These are phyloP conservation scores for Allochrocebus solatus DNA, from an alignment of 2,797 vertebrate genomes.

Conservation along the genomic window DNA sequence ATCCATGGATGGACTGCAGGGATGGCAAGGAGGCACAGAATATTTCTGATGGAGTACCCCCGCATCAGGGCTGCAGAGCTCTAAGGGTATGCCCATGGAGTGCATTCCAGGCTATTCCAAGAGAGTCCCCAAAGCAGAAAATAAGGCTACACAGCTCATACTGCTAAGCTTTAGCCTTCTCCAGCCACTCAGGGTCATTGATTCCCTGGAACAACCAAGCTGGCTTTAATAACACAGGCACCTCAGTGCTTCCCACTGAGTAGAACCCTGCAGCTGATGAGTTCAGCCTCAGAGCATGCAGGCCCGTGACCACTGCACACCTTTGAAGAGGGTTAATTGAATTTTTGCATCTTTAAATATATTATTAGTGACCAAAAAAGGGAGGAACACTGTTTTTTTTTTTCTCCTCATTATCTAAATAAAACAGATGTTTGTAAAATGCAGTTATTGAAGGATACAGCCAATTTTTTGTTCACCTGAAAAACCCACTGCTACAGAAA, in stretches of 20 bases:
- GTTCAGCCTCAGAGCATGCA: background rate
- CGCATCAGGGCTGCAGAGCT: background rate
- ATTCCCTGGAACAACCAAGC: background rate
- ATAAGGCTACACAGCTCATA: background rate
- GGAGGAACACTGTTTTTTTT: background rate
- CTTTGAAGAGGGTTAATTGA: background rate
- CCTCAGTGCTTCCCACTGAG: background rate
- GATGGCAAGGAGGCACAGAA: background rate
- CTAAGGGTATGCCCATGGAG: background rate
- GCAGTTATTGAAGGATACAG: background rate
- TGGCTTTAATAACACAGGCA: background rate
- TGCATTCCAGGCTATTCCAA: background rate
- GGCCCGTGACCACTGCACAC: background rate
- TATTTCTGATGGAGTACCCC: background rate
- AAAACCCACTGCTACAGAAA: background rate
- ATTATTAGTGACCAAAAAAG: background rate
- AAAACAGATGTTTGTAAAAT: constrained; percentile 9
- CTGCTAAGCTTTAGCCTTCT: background rate
- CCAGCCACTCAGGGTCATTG: rapidly evolving
- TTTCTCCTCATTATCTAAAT: constrained; percentile 38
- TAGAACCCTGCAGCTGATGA: background rate
- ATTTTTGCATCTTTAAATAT: constrained; percentile 27
- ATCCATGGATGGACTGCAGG: background rate
- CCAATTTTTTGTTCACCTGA: background rate
- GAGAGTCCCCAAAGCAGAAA: background rate